Base-by-base conservation (phyloP, 2,797 vertebrate species). In the Valencia hispanica region DNA sequence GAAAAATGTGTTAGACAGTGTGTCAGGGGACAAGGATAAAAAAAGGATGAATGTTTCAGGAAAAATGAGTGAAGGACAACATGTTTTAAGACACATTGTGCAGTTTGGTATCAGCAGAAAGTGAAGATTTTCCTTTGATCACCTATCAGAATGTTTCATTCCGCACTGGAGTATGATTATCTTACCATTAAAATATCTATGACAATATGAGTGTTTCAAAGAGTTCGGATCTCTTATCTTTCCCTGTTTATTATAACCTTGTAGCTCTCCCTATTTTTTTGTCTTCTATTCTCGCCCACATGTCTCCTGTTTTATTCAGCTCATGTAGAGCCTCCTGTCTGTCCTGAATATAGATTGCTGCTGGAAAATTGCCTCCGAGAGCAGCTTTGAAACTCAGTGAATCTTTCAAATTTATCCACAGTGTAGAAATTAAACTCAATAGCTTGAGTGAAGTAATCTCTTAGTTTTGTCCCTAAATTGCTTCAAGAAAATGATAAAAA, bases 321-420 rank as follows among this genome's bases (percentile, higher is more conserved):
- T 43, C 63, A 66, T 66, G 63, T 25, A 66, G 36, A 25, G 25
- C 63, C n/a, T 66, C 47, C 32, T 70, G 32, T 70, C 48, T 51
- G 27, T n/a, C 63, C 63, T 66, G 63, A 50, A 0, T 27, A 43
- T 41, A 30, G 66, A 53, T 61, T 41, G n/a, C 36, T 72, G 48
- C 36, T 65, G 22, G 34, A 68, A 41, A 15, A 68, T 77, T 63
- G 70, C 43, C 59, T 61, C 55, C 50, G 43, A 66, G 12, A 25
- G 5, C 63, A 20, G 61, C 61, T 65, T 65, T 65, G 61, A 65
- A 65, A 39, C 61, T 65, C 39, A 18, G 18, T 22, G 12, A 66
- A 66, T 36, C 39, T 66, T 41, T 66, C 15, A 5, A n/a, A 66
- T 66, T 41, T 4, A 43, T 36, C 10, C 61, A 65, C 34, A 66